Conservation (phyloP, 2,113 vertebrate species). For the Gobio gobio region DNA sequence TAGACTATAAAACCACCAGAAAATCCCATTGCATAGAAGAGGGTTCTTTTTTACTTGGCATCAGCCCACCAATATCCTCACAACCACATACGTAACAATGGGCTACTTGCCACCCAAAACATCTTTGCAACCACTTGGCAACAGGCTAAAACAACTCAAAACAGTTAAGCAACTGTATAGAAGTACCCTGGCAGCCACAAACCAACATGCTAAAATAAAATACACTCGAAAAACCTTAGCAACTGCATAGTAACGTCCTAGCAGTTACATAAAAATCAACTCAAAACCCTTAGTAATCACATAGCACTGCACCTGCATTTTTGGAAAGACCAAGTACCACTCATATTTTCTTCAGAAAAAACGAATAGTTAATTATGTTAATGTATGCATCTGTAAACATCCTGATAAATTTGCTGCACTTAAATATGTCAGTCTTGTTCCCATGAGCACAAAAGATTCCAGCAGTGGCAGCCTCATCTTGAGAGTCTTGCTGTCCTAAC, state of each 20-base stretch:
- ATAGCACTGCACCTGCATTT: neutral
- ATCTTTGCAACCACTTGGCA: neutral
- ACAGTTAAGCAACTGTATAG: neutral
- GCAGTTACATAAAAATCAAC: no score
- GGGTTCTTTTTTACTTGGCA: no score
- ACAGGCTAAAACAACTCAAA: neutral
- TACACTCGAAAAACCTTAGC: neutral
- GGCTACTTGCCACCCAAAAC: neutral
- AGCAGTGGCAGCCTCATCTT: constrained; percentile 7
- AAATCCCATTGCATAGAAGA: constrained; percentile 1
- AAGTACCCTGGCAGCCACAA: neutral
- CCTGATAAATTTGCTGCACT: neutral
- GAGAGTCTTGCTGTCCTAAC: neutral
- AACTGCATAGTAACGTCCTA: no score
- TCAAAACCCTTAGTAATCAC: neutral
- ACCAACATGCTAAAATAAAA: no score
- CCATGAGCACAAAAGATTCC: neutral
- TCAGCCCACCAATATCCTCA: neutral
- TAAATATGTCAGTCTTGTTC: neutral
- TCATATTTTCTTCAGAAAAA: neutral
- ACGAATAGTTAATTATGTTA: constrained; percentile 36
- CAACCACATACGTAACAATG: neutral
- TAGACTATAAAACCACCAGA: neutral
- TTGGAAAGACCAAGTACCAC: neutral
- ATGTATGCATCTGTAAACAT: constrained; percentile 22